These are phyloP conservation scores for Myiotriccus ornatus DNA, from an alignment of 2,797 vertebrate species.

Conservation along the genomic window DNA sequence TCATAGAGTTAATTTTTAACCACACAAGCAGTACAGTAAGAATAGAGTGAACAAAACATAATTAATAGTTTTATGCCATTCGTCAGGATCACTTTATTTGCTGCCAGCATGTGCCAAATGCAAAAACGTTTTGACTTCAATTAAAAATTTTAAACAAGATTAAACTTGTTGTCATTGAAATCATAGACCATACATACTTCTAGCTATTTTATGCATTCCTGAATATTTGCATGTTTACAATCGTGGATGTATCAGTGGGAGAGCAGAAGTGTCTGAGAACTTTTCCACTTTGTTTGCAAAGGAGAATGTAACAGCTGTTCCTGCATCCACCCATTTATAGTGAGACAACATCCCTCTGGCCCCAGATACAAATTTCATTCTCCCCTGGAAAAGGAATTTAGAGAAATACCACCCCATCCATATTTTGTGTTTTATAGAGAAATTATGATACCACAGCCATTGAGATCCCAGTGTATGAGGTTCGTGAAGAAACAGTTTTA, in stretches of 20 bases:
- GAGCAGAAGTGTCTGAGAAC: not conserved
- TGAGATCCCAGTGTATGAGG: not conserved
- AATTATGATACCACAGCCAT: not conserved
- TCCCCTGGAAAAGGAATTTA: not conserved
- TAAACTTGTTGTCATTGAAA: not conserved
- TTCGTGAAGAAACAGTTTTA: not conserved
- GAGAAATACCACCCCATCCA: not conserved
- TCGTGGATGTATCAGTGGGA: too few relatives aligned
- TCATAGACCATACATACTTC: not conserved
- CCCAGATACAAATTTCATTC: not conserved
- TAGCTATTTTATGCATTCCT: not conserved
- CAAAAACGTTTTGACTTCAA: conserved; percentile 58
- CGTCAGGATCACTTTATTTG: conserved; percentile 47
- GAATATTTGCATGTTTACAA: not conserved
- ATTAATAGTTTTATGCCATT: conserved; percentile 67
- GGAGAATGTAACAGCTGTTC: not conserved
- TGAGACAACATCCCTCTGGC: not conserved
- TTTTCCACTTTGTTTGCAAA: not conserved
- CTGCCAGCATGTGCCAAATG: conserved; percentile 36
- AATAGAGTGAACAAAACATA: conserved; percentile 59
- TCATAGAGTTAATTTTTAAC: conserved; percentile 70
- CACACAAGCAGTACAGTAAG: conserved; percentile 40
- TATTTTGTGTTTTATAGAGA: not conserved
- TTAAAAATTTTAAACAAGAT: conserved; percentile 14
- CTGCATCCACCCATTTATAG: not conserved